Evolutionary conservation across 2,113 vertebrate species (phyloP).

Genomic region (Pionites leucogaster): DNA sequence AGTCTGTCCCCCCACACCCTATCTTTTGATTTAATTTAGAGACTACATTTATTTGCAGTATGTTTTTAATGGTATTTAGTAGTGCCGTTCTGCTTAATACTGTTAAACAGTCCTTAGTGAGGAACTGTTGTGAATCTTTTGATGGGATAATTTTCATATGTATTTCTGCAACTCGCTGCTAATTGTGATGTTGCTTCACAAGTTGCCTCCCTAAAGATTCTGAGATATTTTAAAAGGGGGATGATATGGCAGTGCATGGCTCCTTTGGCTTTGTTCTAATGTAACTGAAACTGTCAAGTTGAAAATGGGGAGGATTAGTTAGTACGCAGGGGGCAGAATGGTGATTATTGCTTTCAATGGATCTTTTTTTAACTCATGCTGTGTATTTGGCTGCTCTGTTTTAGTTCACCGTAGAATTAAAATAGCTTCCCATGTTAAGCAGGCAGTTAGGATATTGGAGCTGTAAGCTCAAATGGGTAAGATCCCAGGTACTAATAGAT

Average conservation of each 20-base stretch:
- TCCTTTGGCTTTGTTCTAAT: constrained; percentile 28
- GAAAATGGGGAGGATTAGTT: constrained; percentile 39
- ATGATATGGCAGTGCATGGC: not conserved
- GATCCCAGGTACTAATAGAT: not conserved
- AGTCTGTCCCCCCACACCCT: fast-evolving
- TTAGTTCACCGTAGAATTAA: not conserved
- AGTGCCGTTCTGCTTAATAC: not conserved
- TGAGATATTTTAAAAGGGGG: not conserved
- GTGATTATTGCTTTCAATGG: constrained; percentile 42
- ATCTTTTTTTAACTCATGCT: constrained; percentile 30
- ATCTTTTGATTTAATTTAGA: not conserved
- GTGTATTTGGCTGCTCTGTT: constrained; percentile 14
- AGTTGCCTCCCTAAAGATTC: not conserved
- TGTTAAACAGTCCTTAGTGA: not conserved
- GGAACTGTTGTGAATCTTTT: not conserved
- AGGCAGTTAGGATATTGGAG: not conserved
- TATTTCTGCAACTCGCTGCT: not conserved
- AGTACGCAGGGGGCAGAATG: not conserved
- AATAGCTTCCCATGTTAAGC: not conserved
- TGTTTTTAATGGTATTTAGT: not conserved
- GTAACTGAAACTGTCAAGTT: not conserved
- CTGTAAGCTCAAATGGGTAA: not conserved
- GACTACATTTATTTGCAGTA: not conserved
- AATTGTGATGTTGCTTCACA: not conserved
- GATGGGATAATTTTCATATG: not conserved